Evolutionary conservation across 2,797 vertebrate genomes (phyloP).

Genomic region (Naso thynnoides): DNA sequence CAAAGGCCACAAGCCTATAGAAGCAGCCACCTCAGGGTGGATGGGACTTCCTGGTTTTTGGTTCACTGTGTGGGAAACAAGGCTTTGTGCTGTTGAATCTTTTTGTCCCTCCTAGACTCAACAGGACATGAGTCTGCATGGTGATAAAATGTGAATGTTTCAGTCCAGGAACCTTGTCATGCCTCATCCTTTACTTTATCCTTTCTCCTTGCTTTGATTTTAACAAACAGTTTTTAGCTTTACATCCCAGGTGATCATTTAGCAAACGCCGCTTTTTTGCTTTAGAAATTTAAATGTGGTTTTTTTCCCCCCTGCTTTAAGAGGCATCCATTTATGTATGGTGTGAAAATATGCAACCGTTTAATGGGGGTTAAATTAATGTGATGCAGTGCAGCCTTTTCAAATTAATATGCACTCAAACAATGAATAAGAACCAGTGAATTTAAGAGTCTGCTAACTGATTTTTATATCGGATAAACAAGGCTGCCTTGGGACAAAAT

Average conservation of each 20-base stretch:
- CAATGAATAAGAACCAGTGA: not conserved
- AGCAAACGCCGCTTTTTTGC: not conserved
- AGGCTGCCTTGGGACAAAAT: not conserved
- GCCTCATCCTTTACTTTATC: not conserved
- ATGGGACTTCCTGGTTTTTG: conserved; percentile 70
- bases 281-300: not conserved
- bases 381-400: not conserved
- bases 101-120: conserved; percentile 59
- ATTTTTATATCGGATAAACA: not conserved
- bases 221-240: not conserved
- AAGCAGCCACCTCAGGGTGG: conserved; percentile 64
- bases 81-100: conserved; percentile 58
- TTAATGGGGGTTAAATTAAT: not conserved
- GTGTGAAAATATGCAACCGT: not conserved
- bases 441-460: too few relatives aligned
- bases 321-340: not conserved
- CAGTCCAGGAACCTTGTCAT: conserved; percentile 10
- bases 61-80: conserved; percentile 52
- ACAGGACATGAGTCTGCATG: conserved; percentile 65
- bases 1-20: conserved; percentile 65
- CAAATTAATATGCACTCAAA: not conserved
- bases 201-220: not conserved
- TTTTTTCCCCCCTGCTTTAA: not conserved
- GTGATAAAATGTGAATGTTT: conserved; percentile 49
- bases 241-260: not conserved